Evolutionary conservation across 1,140 invertebrate species (phyloP).

Genomic region (honey bee (Apis mellifera)): Amel_HAv3.1 CM009933.2:6877501-6878000

Average conservation of each 20-base stretch:
- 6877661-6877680: constrained; percentile 84
- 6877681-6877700: constrained; percentile 81
- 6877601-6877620: constrained; percentile 92
- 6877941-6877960: background rate
- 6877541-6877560: constrained; percentile 97
- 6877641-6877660: constrained; percentile 93
- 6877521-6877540: constrained; percentile 94
- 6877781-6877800: constrained; percentile 93
- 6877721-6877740: constrained; percentile 84
- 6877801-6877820: constrained; percentile 89
- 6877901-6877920: background rate
- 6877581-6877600: constrained; percentile 91
- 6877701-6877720: constrained; percentile 84
- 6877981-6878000: constrained; percentile 83
- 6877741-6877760: constrained; percentile 89
- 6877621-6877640: constrained; percentile 94
- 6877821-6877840: constrained; percentile 88
- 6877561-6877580: constrained; percentile 90
- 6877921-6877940: background rate
- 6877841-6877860: constrained; percentile 84
- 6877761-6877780: constrained; percentile 89
- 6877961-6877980: constrained; percentile 74
- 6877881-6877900: background rate
- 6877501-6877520: constrained; percentile 91
- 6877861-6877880: background rate